Conservation (phyloP, 2,797 vertebrate species). For the Agapornis canus region DNA sequence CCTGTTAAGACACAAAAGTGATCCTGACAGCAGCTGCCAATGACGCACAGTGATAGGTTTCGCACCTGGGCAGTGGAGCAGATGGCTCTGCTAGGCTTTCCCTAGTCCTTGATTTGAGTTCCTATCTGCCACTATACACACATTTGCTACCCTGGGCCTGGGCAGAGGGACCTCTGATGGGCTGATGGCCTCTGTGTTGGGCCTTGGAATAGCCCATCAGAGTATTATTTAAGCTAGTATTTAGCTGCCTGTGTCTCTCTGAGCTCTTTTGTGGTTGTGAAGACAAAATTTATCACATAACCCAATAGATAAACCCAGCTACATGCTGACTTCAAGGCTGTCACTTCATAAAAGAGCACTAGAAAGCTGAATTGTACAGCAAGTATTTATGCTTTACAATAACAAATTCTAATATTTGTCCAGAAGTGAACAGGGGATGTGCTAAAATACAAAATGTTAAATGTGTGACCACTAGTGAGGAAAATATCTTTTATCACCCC, state of each 20-base stretch:
- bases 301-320: neutral
- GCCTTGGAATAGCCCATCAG: neutral
- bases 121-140: neutral
- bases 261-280: neutral
- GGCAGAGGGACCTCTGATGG: neutral
- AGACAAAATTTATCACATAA: neutral
- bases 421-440: neutral
- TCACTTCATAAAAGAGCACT: neutral
- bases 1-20: neutral
- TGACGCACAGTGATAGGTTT: neutral
- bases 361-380: neutral
- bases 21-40: neutral
- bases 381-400: neutral
- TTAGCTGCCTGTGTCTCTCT: neutral
- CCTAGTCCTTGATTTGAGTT: neutral
- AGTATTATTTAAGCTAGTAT: neutral
- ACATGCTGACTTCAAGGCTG: neutral
- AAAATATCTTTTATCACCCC: neutral
- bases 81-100: neutral
- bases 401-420: neutral
- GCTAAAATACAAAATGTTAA: neutral
- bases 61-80: neutral
- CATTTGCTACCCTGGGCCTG: neutral
- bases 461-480: accelerated
- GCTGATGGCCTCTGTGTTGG: neutral